These are phyloP conservation scores for Drosophila serrata DNA, from an alignment of 1,140 invertebrate species.

Conservation along the genomic window DNA sequence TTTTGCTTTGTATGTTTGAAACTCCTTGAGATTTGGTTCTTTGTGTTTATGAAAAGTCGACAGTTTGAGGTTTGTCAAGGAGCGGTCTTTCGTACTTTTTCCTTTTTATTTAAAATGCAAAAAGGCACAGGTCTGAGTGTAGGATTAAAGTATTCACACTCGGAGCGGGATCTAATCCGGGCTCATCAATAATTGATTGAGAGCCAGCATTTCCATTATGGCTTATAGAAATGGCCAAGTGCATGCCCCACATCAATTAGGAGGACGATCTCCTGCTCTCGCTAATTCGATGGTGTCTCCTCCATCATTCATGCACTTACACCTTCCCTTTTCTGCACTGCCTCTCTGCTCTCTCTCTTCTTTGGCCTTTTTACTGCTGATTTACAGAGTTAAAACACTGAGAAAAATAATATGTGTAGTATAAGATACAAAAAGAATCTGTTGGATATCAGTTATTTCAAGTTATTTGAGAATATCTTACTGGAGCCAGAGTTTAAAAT, in stretches of 20 bases:
- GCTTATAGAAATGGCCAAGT: conserved; percentile 25
- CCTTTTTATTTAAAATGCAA: conserved; percentile 42
- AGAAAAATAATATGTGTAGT: neutral
- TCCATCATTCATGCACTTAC: conserved; percentile 53
- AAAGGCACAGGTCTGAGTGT: conserved; percentile 28
- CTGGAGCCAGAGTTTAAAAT: neutral
- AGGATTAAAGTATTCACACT: conserved; percentile 48
- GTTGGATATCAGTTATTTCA: neutral
- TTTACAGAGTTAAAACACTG: neutral
- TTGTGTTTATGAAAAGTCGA: conserved; percentile 12
- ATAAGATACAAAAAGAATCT: neutral
- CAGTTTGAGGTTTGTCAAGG: conserved; percentile 11
- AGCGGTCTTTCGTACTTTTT: conserved; percentile 6
- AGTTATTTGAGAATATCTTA: neutral
- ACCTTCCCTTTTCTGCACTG: too few relatives aligned
- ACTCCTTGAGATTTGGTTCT: conserved; percentile 26
- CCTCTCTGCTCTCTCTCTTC: neutral
- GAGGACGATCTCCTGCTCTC: conserved; percentile 38
- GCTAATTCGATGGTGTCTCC: conserved; percentile 40
- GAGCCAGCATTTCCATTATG: conserved; percentile 45
- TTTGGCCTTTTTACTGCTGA: conserved; percentile 16
- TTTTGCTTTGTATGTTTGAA: neutral
- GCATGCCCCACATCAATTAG: conserved; percentile 44
- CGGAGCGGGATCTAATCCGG: conserved; percentile 34
- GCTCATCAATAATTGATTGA: conserved; percentile 55